Percentiles rank a stretch among this genome's conserved stretches.
Evolutionary conservation across 2,888 invertebrate genomes (phyloP).

Genomic region (Schrankia costaestrigalis): DNA sequence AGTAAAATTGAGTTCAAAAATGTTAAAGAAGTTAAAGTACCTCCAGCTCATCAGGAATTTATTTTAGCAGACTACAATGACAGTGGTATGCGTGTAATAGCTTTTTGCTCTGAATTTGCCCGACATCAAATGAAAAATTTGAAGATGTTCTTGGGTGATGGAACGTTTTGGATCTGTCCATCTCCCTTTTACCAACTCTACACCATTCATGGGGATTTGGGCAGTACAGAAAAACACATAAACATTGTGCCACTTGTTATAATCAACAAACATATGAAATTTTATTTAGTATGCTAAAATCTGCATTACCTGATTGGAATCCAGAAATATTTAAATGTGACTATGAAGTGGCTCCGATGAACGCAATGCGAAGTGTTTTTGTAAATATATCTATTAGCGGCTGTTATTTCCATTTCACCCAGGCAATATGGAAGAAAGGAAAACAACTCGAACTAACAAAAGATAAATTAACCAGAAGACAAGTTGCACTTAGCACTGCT

Average conservation of each 20-base stretch:
- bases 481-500: constrained; percentile 10
- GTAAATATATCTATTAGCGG: constrained; percentile 8
- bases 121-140: not conserved
- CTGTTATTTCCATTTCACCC: constrained; percentile 12
- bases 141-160: constrained; percentile 4
- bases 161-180: constrained; percentile 14
- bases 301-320: constrained; percentile 20
- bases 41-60: constrained; percentile 2
- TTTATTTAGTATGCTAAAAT: constrained; percentile 13
- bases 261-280: constrained; percentile 11
- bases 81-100: not conserved
- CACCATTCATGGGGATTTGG: constrained; percentile 18
- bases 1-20: constrained; percentile 6
- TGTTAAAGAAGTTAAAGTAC: constrained; percentile 7
- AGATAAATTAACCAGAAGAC: constrained; percentile 10
- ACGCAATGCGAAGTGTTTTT: constrained; percentile 1
- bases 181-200: constrained; percentile 15
- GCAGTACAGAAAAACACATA: constrained; percentile 14
- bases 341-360: constrained; percentile 11
- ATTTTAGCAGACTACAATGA: not conserved
- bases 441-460: constrained; percentile 9
- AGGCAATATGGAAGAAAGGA: constrained; percentile 12
- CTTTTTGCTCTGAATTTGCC: not conserved
- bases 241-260: constrained; percentile 17
- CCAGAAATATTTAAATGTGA: constrained; percentile 16